Evolutionary conservation across 2,113 vertebrate genomes (phyloP), one percentile per base, ranked within the genome.

Genomic region (Dissostichus mawsoni): DNA sequence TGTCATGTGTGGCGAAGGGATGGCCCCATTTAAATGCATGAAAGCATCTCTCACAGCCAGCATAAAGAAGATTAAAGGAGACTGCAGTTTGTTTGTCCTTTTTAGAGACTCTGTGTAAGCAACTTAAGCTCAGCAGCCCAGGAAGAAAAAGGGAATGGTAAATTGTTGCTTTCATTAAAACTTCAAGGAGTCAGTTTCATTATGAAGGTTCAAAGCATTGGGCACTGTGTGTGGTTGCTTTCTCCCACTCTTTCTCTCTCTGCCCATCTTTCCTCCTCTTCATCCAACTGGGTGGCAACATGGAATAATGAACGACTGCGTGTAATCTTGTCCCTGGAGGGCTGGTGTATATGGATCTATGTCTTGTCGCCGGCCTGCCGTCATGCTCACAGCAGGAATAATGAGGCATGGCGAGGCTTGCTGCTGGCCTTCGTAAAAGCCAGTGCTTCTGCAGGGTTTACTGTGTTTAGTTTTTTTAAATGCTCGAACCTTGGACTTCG

Each of bases 101-200:
- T 83, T 76, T 14, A 52, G 62, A 77, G 66, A 87, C 81, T 71
- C 79, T 66, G 80, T 76, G 68, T 69, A 58, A 81, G 83, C 79
- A 81, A 82, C 82, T 67, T 84, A 90, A 88, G 77, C 86, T 82
- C 69, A 6, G 76, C 52, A 85, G 88, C 73, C 33, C 56, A 74
- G 61, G 81, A 83, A 84, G 81, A 87, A 88, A 91, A 94, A 88
- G 76, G 68, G 75, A 91, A 93, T 92, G 72, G 85, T 89, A 92
- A 92, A 94, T 93, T 89, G 90, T 92, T 91, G 88, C 93, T 93
- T 95, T 94, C 93, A 95, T 94, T 94, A 93, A 94, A 95, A 93
- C 94, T 94, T 94, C 92, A 95, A 94, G 88, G 87, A 92, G 89
- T 91, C 83, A 66, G 77, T 93, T 93, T 90, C 85, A 90, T 93